phyloP scores from a whole-genome alignment of 2,888 invertebrate species.

The Eupithecia subumbrata region DNA sequence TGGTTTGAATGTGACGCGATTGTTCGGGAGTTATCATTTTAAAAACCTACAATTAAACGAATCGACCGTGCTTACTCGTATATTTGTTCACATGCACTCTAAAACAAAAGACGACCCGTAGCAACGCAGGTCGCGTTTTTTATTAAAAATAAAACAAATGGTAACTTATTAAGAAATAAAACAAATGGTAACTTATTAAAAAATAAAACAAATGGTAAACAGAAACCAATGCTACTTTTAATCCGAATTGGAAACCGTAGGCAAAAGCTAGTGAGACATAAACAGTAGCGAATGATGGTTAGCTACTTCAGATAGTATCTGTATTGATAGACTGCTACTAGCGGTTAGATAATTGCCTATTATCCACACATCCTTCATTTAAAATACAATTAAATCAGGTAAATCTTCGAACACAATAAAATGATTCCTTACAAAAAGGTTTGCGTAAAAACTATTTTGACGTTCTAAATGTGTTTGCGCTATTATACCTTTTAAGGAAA shows the following conservation, averaged over 20 bases:
- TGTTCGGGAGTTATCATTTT: background rate
- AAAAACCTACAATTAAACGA: background rate
- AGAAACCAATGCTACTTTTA: background rate
- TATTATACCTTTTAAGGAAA: background rate
- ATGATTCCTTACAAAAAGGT: background rate
- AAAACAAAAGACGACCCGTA: background rate
- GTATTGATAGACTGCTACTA: slow-evolving; percentile 32
- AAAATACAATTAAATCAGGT: slow-evolving; percentile 3
- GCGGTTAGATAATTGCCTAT: slow-evolving; percentile 31
- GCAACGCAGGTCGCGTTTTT: too few species aligned
- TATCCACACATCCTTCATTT: slow-evolving; percentile 7
- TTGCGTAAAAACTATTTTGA: background rate
- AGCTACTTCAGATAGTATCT: slow-evolving; percentile 28
- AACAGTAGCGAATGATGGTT: slow-evolving; percentile 22
- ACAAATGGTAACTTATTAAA: background rate
- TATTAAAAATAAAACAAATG: background rate
- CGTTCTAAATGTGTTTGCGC: background rate
- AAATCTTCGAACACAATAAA: background rate
- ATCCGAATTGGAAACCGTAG: background rate
- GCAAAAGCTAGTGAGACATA: background rate
- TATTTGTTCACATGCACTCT: too few species aligned
- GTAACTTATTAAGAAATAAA: background rate
- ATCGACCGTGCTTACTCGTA: too few species aligned
- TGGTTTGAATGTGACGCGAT: too few species aligned
- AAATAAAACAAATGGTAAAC: background rate